Evolutionary conservation across 2,888 invertebrate genomes (phyloP).

Genomic region (Plebejus argus): DNA sequence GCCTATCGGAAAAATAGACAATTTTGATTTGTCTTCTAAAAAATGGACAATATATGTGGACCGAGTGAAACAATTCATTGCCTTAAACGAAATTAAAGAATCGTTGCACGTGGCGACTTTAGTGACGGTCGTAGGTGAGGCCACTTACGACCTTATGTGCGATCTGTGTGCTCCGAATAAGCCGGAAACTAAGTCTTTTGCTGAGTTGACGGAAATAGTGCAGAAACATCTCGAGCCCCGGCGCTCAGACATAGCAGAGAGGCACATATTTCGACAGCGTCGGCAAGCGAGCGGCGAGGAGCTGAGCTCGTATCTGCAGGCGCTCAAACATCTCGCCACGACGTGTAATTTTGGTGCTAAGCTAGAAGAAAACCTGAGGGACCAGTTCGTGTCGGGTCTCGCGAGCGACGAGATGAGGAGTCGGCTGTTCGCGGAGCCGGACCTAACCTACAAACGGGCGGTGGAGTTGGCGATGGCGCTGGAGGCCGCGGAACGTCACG

Average conservation of each 20-base stretch:
- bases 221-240: slow-evolving; percentile 1
- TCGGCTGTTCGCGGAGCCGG: slow-evolving; percentile 34
- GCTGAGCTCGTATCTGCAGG: slow-evolving; percentile 46
- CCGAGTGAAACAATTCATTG: slow-evolving; percentile 32
- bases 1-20: neutral
- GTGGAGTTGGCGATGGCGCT: slow-evolving; percentile 27
- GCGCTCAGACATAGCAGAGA: slow-evolving; percentile 4
- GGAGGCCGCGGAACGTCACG: slow-evolving; percentile 21
- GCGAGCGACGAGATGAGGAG: slow-evolving; percentile 34
- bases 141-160: slow-evolving; percentile 36
- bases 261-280: slow-evolving; percentile 6
- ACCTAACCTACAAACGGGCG: slow-evolving; percentile 17
- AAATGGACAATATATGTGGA: neutral
- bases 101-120: slow-evolving; percentile 35
- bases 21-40: neutral
- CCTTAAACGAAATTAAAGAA: slow-evolving; percentile 34
- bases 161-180: slow-evolving; percentile 35
- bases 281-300: slow-evolving; percentile 52
- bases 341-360: slow-evolving; percentile 38
- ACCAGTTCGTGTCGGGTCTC: slow-evolving; percentile 37
- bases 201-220: neutral
- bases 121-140: slow-evolving; percentile 35
- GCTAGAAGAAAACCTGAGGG: slow-evolving; percentile 33
- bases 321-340: slow-evolving; percentile 38
- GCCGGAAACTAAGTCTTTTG: slow-evolving; percentile 27